Base-by-base conservation (phyloP, 2,113 vertebrate genomes). In the Alouatta palliata region DNA sequence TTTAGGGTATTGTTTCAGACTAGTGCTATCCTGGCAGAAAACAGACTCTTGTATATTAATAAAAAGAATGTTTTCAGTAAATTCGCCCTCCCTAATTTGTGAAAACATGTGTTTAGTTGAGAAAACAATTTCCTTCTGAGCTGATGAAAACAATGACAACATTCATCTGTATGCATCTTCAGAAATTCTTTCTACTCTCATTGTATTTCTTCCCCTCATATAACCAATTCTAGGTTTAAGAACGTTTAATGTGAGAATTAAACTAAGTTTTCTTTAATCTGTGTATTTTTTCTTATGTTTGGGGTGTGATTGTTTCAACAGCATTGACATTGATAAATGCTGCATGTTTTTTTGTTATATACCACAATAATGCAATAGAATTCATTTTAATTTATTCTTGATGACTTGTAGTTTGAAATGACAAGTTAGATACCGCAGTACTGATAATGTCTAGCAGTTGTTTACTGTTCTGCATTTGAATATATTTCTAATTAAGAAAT, bases 21-120 rank as follows among this genome's bases (percentile, higher is more conserved):
- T 64, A 88, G 68, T 88, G 25, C 94, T 90, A 56, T 92, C 56
- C 70, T 96, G 54, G 64, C 76, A 91, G 75, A 91, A 97, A 97
- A 70, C 64, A 97, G 88, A 54, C 86, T 87, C 81, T 96, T 93
- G 54, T 87, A 47, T 96, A 92, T 97, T 87, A 97, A 95, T 92
- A 95, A 87, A 96, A 95, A 21, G 32, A 83, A 87, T 90, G 43
- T 92, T 98, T 97, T 95, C 32, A 73, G 85, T 95, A 88, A 97
- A 95, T 92, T 93, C 96, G 13, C 37, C 35, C 64, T 95, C 86
- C 37, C 17, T 95, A 95, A 95, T 98, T 97, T 96, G 92, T 95
- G 90, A 96, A 97, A 95, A 85, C 64, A 47, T 90, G 87, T 54
- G 77, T 93, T 92, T 94, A 94, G 80, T 81, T 66, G 83, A 96